Evolutionary conservation across 2,888 invertebrate species (phyloP).

Genomic region (Ormyrus pomaceus): DNA sequence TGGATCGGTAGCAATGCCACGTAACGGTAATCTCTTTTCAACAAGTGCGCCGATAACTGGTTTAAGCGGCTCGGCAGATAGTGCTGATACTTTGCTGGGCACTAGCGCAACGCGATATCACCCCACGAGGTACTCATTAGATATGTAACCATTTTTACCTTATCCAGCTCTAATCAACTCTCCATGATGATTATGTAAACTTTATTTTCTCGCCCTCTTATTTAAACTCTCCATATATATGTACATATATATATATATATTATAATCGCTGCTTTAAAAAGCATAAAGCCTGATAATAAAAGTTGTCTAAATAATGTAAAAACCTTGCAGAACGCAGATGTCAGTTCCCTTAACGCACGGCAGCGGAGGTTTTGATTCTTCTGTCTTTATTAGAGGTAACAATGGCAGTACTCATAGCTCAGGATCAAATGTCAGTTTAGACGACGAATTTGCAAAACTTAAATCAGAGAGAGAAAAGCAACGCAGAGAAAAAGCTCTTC

Average conservation of each 20-base stretch:
- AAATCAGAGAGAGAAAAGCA: conserved; percentile 83
- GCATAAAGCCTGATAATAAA: too few relatives aligned
- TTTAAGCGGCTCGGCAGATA: conserved; percentile 52
- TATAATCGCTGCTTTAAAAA: too few relatives aligned
- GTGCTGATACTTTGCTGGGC: conserved; percentile 31
- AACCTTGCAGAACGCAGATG: conserved; percentile 61
- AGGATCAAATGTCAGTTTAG: conserved; percentile 61
- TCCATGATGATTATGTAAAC: neutral
- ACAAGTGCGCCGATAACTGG: conserved; percentile 67
- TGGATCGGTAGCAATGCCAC: conserved; percentile 61
- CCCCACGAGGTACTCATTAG: conserved; percentile 42
- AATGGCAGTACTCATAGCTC: conserved; percentile 62
- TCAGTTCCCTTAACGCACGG: conserved; percentile 65
- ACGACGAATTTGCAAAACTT: conserved; percentile 85
- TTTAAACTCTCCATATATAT: too few relatives aligned
- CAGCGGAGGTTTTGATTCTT: conserved; percentile 62
- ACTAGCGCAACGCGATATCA: conserved; percentile 39
- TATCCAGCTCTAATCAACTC: too few relatives aligned
- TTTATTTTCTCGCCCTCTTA: neutral
- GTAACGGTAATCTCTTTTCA: conserved; percentile 66
- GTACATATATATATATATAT: too few relatives aligned
- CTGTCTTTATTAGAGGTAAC: conserved; percentile 57
- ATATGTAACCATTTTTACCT: neutral
- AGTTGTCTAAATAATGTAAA: neutral
- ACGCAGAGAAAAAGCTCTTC: conserved; percentile 80